Base-by-base conservation (phyloP, 2,113 vertebrate species). In the Protomyctophum bolini region DNA sequence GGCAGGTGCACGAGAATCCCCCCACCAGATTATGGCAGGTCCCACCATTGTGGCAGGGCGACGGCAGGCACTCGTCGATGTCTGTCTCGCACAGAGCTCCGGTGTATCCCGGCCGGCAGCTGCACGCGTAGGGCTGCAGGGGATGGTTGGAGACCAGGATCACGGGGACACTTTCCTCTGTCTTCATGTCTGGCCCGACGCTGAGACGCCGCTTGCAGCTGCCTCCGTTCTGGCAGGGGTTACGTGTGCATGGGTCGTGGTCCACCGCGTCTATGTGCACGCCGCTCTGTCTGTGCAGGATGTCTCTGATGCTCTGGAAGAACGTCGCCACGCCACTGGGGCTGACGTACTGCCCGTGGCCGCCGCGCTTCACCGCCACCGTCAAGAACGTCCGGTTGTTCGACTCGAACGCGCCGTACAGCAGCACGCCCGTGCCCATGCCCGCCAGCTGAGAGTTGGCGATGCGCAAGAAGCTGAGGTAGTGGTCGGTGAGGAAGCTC, bases 21-120 rank as follows among this genome's bases (percentile, higher is more conserved):
- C 98, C 97, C 73, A 98, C 95, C 68, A 98, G 84, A 81, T 99
- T 98, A 82, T 96, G 96, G 90, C 98, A 99, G 48, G 95, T 96
- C 54, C 97, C 98, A 0, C 94, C 94, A 0, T 98, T 98, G 93
- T 98, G 98, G 88, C 98, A 99, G 8, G 98, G 97, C 0, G 93
- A 93, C 0, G 98, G 97, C 2, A 96, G 93, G 80, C 98, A 99
- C 81, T 99, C 98, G 0, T 99, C 90, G 0, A 98, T 92, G 83
- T 99, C 97, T 0, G 70, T 93, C 81, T 99, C 94, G 0, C 98
- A 99, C 79, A 96, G 86, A 8, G 81, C 88, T 0, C 97, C 97
- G 0, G 94, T 72, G 0, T 98, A 99, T 0, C 98, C 98, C 0
- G 96, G 95, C 79, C 95, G 91, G 82, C 98, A 99, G 81, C 89